Base-by-base conservation (phyloP, 2,888 invertebrate species). In the Aleiodes testaceus region DNA sequence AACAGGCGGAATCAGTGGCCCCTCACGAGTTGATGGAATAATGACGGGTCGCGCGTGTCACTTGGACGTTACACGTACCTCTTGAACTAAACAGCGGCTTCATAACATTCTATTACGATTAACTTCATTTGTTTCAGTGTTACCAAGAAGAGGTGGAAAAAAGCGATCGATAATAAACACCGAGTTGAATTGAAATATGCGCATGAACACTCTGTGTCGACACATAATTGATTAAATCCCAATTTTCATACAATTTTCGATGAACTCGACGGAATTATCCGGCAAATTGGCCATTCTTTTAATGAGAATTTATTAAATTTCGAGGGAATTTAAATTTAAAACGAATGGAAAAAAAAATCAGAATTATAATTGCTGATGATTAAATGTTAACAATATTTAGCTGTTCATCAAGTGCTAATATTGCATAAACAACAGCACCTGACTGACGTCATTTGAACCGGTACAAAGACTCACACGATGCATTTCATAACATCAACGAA, bases 11-110 rank as follows among this genome's bases (percentile, higher is more conserved):
- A 59, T 59, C 59, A 59, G 36, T 59, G 59, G 14, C 59, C 59
- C 59, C 42, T 42, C 26, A 45, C 16, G 16, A 42, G 78, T 69
- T 78, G 77, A 77, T 77, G 74, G 78, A 77, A 72, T 73, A 79
- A 79, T 72, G 75, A 77, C 75, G 70, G 70, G 61, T 74, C 69
- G 69, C 75, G 70, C 77, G 76, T 76, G 78, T 76, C 75, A 70
- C 70, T 70, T 66, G 63, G 69, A 44, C 61, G 11, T 53, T 30
- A 59, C 50, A 53, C 53, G 45, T 49, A 36, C 65, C 70, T 22
- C 44, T 59, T 42, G 59, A 59, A 59, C 59, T 59, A 36, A 59
- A 59, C 59, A 18, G 26, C 52, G 50, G 42, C 59, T 11, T 36
- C 12, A 16, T 59, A 42, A 59, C 18, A 18, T 59, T 4, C 36